These are phyloP conservation scores for Chouioia cunea DNA, from an alignment of 2,888 invertebrate species.

Conservation along the genomic window DNA sequence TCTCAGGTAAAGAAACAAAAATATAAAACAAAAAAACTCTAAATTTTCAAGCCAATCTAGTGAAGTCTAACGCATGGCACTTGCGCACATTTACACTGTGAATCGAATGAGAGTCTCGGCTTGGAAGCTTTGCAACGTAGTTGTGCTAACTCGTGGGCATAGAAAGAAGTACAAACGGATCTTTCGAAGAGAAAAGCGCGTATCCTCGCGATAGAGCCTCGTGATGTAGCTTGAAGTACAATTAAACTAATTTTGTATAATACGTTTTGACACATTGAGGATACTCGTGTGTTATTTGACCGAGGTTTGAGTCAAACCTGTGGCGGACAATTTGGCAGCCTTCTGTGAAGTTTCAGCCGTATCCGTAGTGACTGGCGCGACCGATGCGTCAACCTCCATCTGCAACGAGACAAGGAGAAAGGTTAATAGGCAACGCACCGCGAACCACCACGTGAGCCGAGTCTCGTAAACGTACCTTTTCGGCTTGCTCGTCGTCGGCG, in stretches of 20 bases:
- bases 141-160: conserved; percentile 6
- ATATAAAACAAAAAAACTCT: conserved; percentile 29
- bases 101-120: background rate
- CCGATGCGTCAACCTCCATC: conserved; percentile 65
- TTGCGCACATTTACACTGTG: too few relatives aligned
- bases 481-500: conserved; percentile 68
- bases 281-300: conserved; percentile 65
- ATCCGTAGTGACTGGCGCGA: conserved; percentile 59
- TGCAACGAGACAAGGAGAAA: conserved; percentile 39
- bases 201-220: conserved; percentile 16
- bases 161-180: background rate
- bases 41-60: conserved; percentile 25
- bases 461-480: conserved; percentile 64
- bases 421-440: too few relatives aligned
- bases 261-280: conserved; percentile 48
- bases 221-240: conserved; percentile 22
- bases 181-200: background rate
- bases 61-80: conserved; percentile 12
- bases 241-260: conserved; percentile 38
- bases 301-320: conserved; percentile 52
- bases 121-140: conserved; percentile 31
- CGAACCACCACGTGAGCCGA: too few relatives aligned
- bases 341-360: conserved; percentile 64
- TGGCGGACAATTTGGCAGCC: conserved; percentile 58
- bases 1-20: conserved; percentile 1